These are phyloP conservation scores for Odontothrips loti DNA, from an alignment of 2,888 invertebrate species.

Conservation along the genomic window DNA sequence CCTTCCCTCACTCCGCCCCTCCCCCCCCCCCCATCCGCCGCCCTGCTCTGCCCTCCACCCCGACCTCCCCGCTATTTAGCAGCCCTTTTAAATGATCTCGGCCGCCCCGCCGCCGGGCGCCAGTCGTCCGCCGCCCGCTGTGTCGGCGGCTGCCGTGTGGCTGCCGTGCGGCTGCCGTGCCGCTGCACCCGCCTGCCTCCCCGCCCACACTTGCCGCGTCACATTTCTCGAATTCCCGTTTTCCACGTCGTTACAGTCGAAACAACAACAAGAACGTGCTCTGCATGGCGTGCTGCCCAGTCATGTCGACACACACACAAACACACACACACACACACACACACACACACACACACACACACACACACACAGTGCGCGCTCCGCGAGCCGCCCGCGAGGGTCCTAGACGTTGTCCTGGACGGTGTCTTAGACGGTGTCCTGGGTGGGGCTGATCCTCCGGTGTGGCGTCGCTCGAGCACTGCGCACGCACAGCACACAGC, in stretches of 20 bases:
- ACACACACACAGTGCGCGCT: no score
- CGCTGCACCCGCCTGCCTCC: background rate
- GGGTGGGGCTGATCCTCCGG: no score
- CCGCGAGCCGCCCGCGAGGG: no score
- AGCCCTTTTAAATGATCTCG: constrained; percentile 9
- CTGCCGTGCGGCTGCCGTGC: background rate
- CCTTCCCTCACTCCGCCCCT: background rate
- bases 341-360: no score
- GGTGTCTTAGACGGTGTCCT: no score
- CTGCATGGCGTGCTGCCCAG: background rate
- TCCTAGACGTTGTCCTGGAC: no score
- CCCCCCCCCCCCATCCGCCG: background rate
- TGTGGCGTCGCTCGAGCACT: no score
- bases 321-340: no score
- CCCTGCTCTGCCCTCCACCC: background rate
- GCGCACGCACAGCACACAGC: no score
- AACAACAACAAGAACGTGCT: background rate
- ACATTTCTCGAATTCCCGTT: background rate
- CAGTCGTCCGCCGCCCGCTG: background rate
- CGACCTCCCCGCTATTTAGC: background rate
- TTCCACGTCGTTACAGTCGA: background rate
- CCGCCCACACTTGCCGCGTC: background rate
- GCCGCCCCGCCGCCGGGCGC: background rate
- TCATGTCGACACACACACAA: no score
- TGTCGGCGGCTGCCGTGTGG: background rate